These are phyloP conservation scores for Lucifuga dentata DNA, from an alignment of 2,113 vertebrate genomes.

Conservation along the genomic window DNA sequence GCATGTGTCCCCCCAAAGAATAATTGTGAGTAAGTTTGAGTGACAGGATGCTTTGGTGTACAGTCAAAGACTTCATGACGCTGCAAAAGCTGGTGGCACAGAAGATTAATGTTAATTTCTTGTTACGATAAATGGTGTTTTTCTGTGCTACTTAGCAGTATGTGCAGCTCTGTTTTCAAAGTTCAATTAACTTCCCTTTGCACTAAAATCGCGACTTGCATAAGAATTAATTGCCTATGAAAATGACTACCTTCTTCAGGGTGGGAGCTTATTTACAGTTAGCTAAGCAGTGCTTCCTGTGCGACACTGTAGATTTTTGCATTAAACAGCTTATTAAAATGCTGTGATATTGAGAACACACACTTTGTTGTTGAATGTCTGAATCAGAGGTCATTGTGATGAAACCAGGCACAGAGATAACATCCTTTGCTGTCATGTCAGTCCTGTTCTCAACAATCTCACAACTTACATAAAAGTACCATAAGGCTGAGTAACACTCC, in stretches of 20 bases:
- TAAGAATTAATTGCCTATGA: constrained; percentile 78
- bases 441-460: background rate
- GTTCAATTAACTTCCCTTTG: constrained; percentile 72
- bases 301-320: constrained; percentile 55
- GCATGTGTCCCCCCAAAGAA: constrained; percentile 35
- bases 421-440: background rate
- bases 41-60: constrained; percentile 35
- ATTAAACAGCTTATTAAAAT: constrained; percentile 66
- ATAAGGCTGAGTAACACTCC: constrained; percentile 2
- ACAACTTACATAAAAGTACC: background rate
- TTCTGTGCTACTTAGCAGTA: constrained; percentile 52
- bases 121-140: constrained; percentile 59
- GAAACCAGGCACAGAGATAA: constrained; percentile 1
- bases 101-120: constrained; percentile 56
- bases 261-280: constrained; percentile 72
- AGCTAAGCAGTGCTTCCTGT: constrained; percentile 54
- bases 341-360: constrained; percentile 13
- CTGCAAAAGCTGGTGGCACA: constrained; percentile 36
- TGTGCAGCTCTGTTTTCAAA: constrained; percentile 68
- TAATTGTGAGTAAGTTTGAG: constrained; percentile 50
- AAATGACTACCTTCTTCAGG: constrained; percentile 69
- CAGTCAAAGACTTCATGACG: constrained; percentile 39
- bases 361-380: too few species aligned
- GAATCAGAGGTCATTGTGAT: constrained; percentile 23
- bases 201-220: constrained; percentile 67